Evolutionary conservation across 2,797 vertebrate genomes (phyloP), one percentile per base, ranked within the genome.

Genomic region (Notolepis coatsorum): DNA sequence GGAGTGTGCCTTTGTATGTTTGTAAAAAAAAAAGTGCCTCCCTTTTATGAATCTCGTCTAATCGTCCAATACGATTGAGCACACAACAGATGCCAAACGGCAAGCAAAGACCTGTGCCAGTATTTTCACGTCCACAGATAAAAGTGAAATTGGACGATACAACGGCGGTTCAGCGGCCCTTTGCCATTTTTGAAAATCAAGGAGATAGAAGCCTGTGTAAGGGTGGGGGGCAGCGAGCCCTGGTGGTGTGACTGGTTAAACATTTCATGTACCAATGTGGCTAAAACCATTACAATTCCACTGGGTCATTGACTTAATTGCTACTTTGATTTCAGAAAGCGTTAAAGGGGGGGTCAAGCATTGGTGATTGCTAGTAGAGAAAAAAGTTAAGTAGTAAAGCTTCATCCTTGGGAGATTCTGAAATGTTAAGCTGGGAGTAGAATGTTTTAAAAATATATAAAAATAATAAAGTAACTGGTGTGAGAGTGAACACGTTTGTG

Each of bases 141-240:
- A 7, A 1, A 60, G 9, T 1, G 47, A 67, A 7, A 59, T 59
- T 17, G 47, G 47, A 2, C 23, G 49, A 4, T 27, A 60, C 1
- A 56, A 60, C 8, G 39, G 21, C 48, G 53, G 15, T 28, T 15
- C 2, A 2, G n/a, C 0, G 30, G 23, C 7, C 60, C 41, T 17
- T 67, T 60, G 9, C 23, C 39, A 30, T 52, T 35, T 25, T 68
- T 68, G 2, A 48, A 12, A 3, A 63, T 35, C 8, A 48, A 20
- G 9, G 47, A 56, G 3, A 59, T 59, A 7, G 54, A 45, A 5
- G 68, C 55, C n/a, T 65, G n/a, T 2, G 31, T 59, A 2, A 59
- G 47, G 20, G 54, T 71, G 5, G 8, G 24, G 3, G 38, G 53
- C 4, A 70, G 15, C 3, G 4, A 4, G 2, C 46, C 46, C 17